A percentile compares a stretch with the other conserved stretches of the same genome.
Conservation (phyloP, 2,113 vertebrate genomes). For the Neodon shergylaensis region DNA sequence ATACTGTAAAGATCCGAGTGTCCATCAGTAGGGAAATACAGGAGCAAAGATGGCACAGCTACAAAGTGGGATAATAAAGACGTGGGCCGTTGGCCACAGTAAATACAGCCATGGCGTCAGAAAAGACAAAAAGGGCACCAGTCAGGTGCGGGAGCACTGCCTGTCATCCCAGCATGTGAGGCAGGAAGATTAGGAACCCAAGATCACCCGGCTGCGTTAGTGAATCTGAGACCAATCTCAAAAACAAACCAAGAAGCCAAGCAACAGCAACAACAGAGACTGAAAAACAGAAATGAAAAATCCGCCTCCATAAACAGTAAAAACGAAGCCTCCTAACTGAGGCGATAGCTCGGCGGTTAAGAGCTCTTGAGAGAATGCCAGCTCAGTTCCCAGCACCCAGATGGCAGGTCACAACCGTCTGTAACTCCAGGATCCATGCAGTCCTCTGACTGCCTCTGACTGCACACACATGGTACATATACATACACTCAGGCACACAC, state of each 20-base stretch:
- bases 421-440: background rate
- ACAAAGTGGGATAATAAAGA: background rate
- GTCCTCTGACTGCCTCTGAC: background rate
- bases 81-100: background rate
- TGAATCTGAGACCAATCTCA: background rate
- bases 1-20: background rate
- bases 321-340: background rate
- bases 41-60: background rate
- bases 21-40: background rate
- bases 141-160: background rate
- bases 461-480: background rate
- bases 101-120: background rate
- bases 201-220: background rate
- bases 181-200: background rate
- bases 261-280: background rate
- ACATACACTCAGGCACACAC: background rate
- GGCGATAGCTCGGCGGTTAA: fast-evolving
- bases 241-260: background rate
- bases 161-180: background rate
- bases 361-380: background rate
- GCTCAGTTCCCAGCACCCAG: background rate
- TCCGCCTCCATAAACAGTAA: background rate
- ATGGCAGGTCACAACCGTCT: background rate
- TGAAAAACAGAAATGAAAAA: background rate
- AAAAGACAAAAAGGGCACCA: background rate